Base-by-base conservation (phyloP, 2,797 vertebrate species). In the Melanotaenia pygmaea region DNA sequence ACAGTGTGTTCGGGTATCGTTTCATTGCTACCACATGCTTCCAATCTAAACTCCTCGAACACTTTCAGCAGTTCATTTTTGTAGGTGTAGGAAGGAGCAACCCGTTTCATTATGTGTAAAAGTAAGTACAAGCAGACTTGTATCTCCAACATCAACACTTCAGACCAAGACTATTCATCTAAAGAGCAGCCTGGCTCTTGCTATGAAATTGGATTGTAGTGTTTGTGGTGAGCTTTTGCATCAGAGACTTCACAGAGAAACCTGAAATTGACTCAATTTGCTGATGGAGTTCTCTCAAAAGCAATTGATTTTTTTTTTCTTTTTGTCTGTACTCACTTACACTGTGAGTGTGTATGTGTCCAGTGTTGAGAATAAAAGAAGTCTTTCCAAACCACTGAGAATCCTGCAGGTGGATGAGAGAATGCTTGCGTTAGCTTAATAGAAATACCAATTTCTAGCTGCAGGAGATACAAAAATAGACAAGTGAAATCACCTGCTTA, bases 241-340 rank as follows among this genome's bases (percentile, higher is more conserved):
- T 90, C 84, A 73, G 66, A 86, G 61, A 70, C 84, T 59, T 64
- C 79, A 68, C 70, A 82, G 70, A 84, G 78, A 86, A 78, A 86
- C 63, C 79, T 82, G 84, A 89, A 88, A 90, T 87, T 74, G 84
- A 87, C 82, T 93, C 86, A 79, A 76, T 91, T 88, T 89, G 71
- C 82, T 82, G 88, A 88, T 91, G 81, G 75, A 83, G 68, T 87
- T 91, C 81, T 84, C 79, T 85, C 77, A 85, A 89, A 90, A 76
- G 72, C 84, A 84, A 87, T 87, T 81, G 81, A 88, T 83, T 74
- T 53, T 76, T 88, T 83, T 61, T 72, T 37, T 77, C 14, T 51
- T 26, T 77, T 66, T 80, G 59, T 62, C 35, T 83, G 60, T 72
- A 77, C 74, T 79, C 76, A 59, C 75, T 81, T 81, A 70, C 37